phyloP scores from a whole-genome alignment of 2,888 invertebrate genomes.

The Bruchidius siliquastri region DNA sequence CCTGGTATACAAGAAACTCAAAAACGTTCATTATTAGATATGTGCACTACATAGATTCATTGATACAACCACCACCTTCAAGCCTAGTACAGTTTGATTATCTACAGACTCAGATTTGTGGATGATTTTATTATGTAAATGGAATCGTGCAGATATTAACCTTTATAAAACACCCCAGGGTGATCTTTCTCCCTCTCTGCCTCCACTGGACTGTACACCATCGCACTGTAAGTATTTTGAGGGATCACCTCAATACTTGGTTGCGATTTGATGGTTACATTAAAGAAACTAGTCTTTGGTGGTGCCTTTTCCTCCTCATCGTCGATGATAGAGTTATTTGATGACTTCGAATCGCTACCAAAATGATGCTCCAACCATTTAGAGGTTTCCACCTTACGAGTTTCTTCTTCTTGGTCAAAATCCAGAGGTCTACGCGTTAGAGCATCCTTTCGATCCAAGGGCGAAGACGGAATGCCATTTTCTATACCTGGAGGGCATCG shows the following conservation, averaged over 20 bases:
- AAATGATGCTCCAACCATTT: constrained; percentile 91
- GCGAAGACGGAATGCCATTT: constrained; percentile 31
- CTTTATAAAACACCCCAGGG: constrained; percentile 32
- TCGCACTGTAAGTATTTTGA: constrained; percentile 39
- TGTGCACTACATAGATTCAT: no score
- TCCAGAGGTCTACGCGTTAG: constrained; percentile 77
- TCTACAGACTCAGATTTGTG: not conserved
- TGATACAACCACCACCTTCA: no score
- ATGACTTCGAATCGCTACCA: constrained; percentile 78
- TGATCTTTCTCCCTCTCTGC: constrained; percentile 47
- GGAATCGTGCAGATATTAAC: constrained; percentile 17
- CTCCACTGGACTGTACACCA: constrained; percentile 44
- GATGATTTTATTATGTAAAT: not conserved
- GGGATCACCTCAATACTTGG: constrained; percentile 44
- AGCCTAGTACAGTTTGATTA: not conserved
- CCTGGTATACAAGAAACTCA: not conserved
- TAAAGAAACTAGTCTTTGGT: constrained; percentile 70
- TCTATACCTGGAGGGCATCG: constrained; percentile 30
- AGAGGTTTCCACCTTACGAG: constrained; percentile 82
- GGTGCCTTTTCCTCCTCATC: constrained; percentile 50
- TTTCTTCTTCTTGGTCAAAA: constrained; percentile 84
- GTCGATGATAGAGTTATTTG: constrained; percentile 63
- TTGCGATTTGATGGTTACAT: constrained; percentile 70
- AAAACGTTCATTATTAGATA: no score
- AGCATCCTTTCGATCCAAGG: constrained; percentile 71